A percentile compares a stretch with the other conserved stretches of the same genome.
Evolutionary conservation across 2,888 invertebrate genomes (phyloP).

Genomic region (Nomada flava): DNA sequence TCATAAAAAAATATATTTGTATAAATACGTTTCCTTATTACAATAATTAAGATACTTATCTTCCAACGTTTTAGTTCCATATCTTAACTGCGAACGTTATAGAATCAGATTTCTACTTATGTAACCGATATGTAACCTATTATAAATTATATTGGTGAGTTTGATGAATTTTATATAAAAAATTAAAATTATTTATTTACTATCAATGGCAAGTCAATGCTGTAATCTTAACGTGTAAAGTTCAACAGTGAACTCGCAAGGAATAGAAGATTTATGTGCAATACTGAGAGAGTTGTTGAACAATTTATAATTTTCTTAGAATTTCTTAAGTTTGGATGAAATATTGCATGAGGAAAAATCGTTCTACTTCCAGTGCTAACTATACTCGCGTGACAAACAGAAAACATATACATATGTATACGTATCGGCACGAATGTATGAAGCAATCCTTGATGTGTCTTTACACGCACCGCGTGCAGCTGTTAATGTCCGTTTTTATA

Average conservation of each 20-base stretch:
- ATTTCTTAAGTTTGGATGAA: not conserved
- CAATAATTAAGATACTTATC: too few relatives aligned
- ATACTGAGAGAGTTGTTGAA: too few relatives aligned
- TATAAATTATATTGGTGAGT: not conserved
- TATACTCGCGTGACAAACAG: constrained; percentile 23
- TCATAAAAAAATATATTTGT: too few relatives aligned
- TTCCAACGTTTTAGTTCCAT: too few relatives aligned
- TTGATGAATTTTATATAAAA: not conserved
- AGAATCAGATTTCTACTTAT: too few relatives aligned
- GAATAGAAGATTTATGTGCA: too few relatives aligned
- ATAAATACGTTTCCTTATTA: too few relatives aligned
- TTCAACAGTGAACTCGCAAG: too few relatives aligned
- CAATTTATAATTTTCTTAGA: not conserved
- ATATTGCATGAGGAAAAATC: not conserved
- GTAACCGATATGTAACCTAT: too few relatives aligned
- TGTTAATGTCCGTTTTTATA: constrained; percentile 1
- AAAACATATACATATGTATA: too few relatives aligned
- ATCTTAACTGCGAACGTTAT: too few relatives aligned
- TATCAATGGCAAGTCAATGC: not conserved
- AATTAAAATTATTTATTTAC: not conserved
- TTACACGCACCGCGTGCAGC: constrained; percentile 6
- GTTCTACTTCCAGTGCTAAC: constrained; percentile 1
- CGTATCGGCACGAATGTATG: constrained; percentile 5
- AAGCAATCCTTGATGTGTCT: constrained; percentile 21
- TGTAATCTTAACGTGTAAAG: too few relatives aligned